Conservation (phyloP, 2,888 invertebrate genomes). For the Pandemis heparana region DNA sequence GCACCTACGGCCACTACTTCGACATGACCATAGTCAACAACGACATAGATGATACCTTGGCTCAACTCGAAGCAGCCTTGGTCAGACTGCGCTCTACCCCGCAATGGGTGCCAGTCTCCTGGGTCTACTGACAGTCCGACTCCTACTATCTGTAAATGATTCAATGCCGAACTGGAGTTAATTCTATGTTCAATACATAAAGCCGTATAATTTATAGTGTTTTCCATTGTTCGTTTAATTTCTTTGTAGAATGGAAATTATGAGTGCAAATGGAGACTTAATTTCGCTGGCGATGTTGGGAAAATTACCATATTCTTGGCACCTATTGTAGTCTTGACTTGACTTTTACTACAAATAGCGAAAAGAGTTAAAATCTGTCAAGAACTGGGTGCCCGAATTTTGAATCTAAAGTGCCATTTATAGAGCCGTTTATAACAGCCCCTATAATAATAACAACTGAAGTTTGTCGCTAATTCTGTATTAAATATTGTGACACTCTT, state of each 20-base stretch:
- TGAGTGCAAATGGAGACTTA: no score
- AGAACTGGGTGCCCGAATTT: no score
- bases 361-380: no score
- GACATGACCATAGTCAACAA: slow-evolving; percentile 99
- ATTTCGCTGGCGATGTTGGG: no score
- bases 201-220: not conserved
- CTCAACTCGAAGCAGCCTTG: slow-evolving; percentile 95
- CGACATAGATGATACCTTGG: slow-evolving; percentile 99
- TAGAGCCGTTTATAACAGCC: no score
- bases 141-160: slow-evolving; percentile 54
- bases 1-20: slow-evolving; percentile 99
- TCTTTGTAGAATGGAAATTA: no score
- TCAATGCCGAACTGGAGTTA: not conserved
- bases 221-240: no score
- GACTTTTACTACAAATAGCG: not conserved
- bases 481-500: no score
- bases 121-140: slow-evolving; percentile 94
- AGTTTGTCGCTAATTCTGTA: no score
- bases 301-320: not conserved
- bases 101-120: slow-evolving; percentile 99
- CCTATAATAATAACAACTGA: no score
- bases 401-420: no score
- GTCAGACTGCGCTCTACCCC: slow-evolving; percentile 96
- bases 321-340: not conserved
- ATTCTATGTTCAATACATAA: slow-evolving; percentile 2